phyloP scores from a whole-genome alignment of 2,797 vertebrate species.

The Eurystomus glaucurus region DNA sequence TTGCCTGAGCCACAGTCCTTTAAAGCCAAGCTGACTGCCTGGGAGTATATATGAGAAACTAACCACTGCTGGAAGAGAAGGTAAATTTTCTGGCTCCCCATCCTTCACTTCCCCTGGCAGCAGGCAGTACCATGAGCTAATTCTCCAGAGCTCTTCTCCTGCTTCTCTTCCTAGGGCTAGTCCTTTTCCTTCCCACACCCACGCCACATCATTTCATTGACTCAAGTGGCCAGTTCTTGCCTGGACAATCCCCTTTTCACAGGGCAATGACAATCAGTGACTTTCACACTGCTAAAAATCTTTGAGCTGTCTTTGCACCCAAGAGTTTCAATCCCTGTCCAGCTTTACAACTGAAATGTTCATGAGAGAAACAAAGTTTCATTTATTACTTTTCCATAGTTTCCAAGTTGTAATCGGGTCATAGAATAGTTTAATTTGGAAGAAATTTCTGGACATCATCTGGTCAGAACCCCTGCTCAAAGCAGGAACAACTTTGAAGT shows the following conservation, averaged over 20 bases:
- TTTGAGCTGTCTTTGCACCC: not conserved
- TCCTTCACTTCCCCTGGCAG: constrained; percentile 52
- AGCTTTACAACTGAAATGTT: not conserved
- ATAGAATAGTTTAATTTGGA: constrained; percentile 7
- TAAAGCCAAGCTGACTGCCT: constrained; percentile 19
- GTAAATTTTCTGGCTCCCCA: constrained; percentile 8
- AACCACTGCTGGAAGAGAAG: not conserved
- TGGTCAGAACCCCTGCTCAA: not conserved
- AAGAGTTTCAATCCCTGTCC: not conserved
- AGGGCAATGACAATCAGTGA: not conserved
- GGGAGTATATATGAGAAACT: not conserved
- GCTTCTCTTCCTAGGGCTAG: not conserved
- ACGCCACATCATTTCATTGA: not conserved
- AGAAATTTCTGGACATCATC: not conserved
- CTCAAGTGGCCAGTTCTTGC: not conserved
- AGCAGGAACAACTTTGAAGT: not conserved
- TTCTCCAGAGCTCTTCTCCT: constrained; percentile 11
- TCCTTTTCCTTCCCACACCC: not conserved
- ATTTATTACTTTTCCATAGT: not conserved
- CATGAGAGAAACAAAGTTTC: not conserved
- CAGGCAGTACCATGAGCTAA: constrained; percentile 31
- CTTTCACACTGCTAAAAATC: not conserved
- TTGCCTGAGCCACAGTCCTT: not conserved
- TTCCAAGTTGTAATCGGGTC: not conserved
- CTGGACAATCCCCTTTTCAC: not conserved